Base-by-base conservation (phyloP, 2,888 invertebrate species). In the Hyalella azteca region DNA sequence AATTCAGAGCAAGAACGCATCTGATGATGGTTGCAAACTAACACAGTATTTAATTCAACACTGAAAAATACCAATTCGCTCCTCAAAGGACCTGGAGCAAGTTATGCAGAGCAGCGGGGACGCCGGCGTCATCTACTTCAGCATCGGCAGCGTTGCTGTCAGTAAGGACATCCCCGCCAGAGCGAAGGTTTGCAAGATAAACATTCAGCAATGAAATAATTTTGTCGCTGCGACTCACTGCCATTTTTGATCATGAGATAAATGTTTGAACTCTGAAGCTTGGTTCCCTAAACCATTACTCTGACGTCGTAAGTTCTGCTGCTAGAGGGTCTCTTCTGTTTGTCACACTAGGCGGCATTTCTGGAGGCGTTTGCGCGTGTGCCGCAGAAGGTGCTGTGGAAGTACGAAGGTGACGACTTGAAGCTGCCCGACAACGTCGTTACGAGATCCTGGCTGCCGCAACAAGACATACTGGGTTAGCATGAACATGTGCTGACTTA, bases 81-180 rank as follows among this genome's bases (percentile, higher is more conserved):
- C n/a, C n/a, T n/a, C n/a, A n/a, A n/a, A 86, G 86, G 86, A 87
- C 49, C 85, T 87, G 80, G 86, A 87, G 76, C 85, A 86, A 7
- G 86, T 86, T 85, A 86, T 87, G 84, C 81, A 86, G 39, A 87
- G 86, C 32, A 85, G 87, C 3, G 87, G 86, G 73, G 78, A 81
- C 40, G 41, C 29, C 48, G 89, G 89, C 3, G 86, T 89, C 36
- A 87, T 89, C 4, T 84, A 88, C 9, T 88, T 88, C 66, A 87
- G 88, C 19, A 85, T 89, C 83, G 89, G 89, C 54, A 81, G 78
- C 29, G 26, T 75, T 5, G 81, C 41, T 22, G 45, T 40, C 36
- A 81, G 81, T 48, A 45, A 36, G 0, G 54, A 81, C 36, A 78
- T 66, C 3, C 66, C 66, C 39, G 36, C 0, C 15, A 32, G 66